A percentile compares a stretch with the other conserved stretches of the same genome.
phyloP scores from a whole-genome alignment of 2,888 invertebrate genomes.

The Perizoma affinitatum region DNA sequence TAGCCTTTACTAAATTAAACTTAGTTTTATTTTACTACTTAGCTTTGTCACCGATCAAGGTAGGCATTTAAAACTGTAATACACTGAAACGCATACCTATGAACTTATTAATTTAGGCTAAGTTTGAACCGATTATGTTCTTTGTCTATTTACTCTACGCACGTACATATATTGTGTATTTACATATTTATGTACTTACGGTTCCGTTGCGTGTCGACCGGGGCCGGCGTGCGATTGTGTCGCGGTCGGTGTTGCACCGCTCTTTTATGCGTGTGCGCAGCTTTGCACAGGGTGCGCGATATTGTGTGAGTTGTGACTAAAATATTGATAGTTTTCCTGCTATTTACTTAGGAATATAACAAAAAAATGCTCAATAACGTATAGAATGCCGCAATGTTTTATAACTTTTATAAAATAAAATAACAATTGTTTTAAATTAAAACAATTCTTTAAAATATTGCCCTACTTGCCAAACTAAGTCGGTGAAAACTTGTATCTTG shows the following conservation, averaged over 20 bases:
- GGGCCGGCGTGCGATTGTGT: conserved; percentile 69
- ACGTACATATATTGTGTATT: conserved; percentile 3
- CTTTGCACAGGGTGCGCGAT: conserved; percentile 63
- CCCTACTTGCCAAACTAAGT: no score
- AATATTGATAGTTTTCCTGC: conserved; percentile 46
- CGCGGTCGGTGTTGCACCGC: conserved; percentile 50
- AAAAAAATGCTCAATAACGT: background rate
- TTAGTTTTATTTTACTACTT: no score
- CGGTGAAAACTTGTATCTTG: no score
- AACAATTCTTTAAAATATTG: no score
- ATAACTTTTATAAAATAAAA: no score
- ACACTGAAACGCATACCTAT: background rate
- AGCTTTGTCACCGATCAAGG: no score
- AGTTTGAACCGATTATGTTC: conserved; percentile 3
- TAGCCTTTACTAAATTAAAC: no score
- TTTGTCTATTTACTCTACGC: conserved; percentile 28
- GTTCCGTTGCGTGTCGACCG: conserved; percentile 54
- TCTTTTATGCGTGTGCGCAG: conserved; percentile 71
- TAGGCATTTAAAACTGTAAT: no score
- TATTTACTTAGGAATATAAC: conserved; percentile 30
- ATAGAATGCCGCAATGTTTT: no score
- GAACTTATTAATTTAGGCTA: background rate
- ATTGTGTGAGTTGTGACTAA: conserved; percentile 31
- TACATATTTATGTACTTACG: conserved; percentile 61
- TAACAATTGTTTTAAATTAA: no score